A percentile compares a stretch with the other conserved stretches of the same genome.
phyloP scores from a whole-genome alignment of 1,140 invertebrate genomes.

The Lysiphlebus fabarum region DNA sequence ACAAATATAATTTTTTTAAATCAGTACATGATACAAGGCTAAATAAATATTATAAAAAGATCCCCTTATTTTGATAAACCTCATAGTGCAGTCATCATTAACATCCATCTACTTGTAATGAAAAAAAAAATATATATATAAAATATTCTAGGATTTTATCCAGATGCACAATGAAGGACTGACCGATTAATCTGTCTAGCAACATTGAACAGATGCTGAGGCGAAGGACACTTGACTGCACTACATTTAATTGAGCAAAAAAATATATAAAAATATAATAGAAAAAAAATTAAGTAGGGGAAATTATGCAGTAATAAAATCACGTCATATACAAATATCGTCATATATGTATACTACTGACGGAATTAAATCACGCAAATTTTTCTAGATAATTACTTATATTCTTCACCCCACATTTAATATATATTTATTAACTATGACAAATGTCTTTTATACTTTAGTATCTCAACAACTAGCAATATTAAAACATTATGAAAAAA shows the following conservation, averaged over 20 bases:
- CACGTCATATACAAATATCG: not conserved
- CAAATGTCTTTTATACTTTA: constrained; percentile 2
- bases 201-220: too few relatives aligned
- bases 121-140: not conserved
- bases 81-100: too few relatives aligned
- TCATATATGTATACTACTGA: not conserved
- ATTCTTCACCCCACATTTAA: not conserved
- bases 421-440: constrained; percentile 2
- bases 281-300: not conserved
- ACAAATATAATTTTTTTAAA: too few relatives aligned
- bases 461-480: constrained; percentile 5
- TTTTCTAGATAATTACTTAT: not conserved
- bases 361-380: not conserved
- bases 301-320: constrained; percentile 8
- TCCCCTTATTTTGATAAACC: too few relatives aligned
- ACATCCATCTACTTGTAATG: too few relatives aligned
- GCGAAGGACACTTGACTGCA: too few relatives aligned
- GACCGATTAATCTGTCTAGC: not conserved
- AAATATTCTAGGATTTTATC: not conserved
- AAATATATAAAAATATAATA: too few relatives aligned
- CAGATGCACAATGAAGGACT: not conserved
- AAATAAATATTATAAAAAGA: too few relatives aligned
- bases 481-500: constrained; percentile 3
- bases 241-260: too few relatives aligned
- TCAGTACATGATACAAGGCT: too few relatives aligned